phyloP scores from a whole-genome alignment of 2,888 invertebrate species.

The Aphidius colemani region DNA sequence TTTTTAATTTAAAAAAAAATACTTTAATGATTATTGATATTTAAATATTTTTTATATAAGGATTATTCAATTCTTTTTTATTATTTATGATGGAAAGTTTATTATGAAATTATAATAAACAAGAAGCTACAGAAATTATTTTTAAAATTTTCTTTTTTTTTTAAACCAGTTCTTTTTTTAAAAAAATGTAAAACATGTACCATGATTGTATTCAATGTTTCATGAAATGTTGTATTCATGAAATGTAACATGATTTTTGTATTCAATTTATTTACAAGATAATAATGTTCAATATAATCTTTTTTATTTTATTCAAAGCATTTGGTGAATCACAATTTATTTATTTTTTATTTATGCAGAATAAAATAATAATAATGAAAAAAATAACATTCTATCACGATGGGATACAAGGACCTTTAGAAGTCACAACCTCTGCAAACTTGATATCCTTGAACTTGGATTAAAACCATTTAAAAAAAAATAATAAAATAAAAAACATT shows the following conservation, averaged over 20 bases:
- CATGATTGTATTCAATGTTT: too few species aligned
- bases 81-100: background rate
- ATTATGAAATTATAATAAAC: background rate
- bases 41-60: background rate
- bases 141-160: background rate
- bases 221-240: too few species aligned
- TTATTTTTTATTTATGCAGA: background rate
- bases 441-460: slow-evolving; percentile 41
- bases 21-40: background rate
- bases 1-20: background rate
- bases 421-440: slow-evolving; percentile 20
- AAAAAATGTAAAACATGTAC: too few species aligned
- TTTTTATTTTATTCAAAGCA: background rate
- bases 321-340: background rate
- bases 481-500: slow-evolving; percentile 8
- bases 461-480: slow-evolving; percentile 14
- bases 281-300: too few species aligned
- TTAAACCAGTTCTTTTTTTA: too few species aligned
- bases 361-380: slow-evolving; percentile 6
- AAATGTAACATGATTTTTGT: too few species aligned
- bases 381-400: slow-evolving; percentile 3
- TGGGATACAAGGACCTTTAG: background rate
- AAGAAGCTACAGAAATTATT: background rate
- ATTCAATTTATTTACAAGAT: too few species aligned
- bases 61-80: background rate